Evolutionary conservation across 53 echinoderm and acorn worm genomes (phyloP).

Genomic region (Antedon mediterranea): DNA sequence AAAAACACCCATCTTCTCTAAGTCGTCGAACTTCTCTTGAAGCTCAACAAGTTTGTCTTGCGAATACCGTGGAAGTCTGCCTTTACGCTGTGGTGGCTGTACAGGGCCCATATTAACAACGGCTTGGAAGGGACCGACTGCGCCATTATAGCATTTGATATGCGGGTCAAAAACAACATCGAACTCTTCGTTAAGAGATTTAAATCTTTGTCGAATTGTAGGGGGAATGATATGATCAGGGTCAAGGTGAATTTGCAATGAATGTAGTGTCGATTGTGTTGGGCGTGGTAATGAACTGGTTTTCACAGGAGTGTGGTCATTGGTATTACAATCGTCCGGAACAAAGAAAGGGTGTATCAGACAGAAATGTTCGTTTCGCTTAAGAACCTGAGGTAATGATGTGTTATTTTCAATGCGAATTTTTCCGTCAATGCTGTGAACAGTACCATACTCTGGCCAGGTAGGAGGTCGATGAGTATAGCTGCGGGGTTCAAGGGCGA

Average conservation of each 20-base stretch:
- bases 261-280: background rate
- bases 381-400: background rate
- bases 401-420: background rate
- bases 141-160: conserved; percentile 18
- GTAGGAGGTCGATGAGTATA: too few relatives aligned
- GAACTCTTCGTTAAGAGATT: conserved; percentile 11
- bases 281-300: too few relatives aligned
- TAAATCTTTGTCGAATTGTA: background rate
- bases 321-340: background rate
- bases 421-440: background rate
- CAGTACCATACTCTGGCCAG: too few relatives aligned
- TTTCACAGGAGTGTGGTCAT: background rate
- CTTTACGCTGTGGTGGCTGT: conserved; percentile 22
- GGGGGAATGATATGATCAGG: conserved; percentile 3
- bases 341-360: background rate
- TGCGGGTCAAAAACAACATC: conserved; percentile 19
- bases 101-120: conserved; percentile 26
- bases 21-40: conserved; percentile 20
- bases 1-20: conserved; percentile 19
- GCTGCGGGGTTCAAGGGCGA: background rate
- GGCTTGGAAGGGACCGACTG: conserved; percentile 22
- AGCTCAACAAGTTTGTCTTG: conserved; percentile 14
- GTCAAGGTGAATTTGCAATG: conserved; percentile 3
- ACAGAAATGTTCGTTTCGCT: background rate
- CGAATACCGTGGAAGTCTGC: conserved; percentile 5